These are phyloP conservation scores for Parnassius mnemosyne DNA, from an alignment of 2,888 invertebrate species.

Conservation along the genomic window DNA sequence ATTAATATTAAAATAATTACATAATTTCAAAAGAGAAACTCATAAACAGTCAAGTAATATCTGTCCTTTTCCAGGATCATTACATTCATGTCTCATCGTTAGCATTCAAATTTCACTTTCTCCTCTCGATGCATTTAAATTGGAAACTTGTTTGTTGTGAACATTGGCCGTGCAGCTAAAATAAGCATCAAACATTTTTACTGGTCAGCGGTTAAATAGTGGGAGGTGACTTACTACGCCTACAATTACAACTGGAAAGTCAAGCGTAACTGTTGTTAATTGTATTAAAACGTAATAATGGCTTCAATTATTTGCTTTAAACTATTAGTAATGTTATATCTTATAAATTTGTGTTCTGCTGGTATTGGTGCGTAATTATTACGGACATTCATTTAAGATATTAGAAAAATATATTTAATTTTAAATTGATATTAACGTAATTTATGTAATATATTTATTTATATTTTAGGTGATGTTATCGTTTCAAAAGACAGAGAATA, in stretches of 20 bases:
- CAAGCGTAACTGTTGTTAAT: slow-evolving; percentile 42
- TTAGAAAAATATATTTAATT: slow-evolving; percentile 14
- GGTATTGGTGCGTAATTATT: slow-evolving; percentile 40
- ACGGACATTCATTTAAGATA: neutral
- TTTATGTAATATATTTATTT: slow-evolving; percentile 4
- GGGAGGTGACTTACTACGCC: slow-evolving; percentile 52
- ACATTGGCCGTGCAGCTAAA: slow-evolving; percentile 59
- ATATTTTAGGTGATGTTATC: slow-evolving; percentile 41
- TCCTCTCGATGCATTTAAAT: slow-evolving; percentile 68
- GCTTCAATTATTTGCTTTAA: slow-evolving; percentile 28
- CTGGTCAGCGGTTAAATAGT: slow-evolving; percentile 67
- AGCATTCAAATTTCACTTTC: slow-evolving; percentile 66
- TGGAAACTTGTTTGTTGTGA: slow-evolving; percentile 71
- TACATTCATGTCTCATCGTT: slow-evolving; percentile 51
- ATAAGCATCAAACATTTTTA: slow-evolving; percentile 59
- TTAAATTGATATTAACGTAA: neutral
- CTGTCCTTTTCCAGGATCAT: slow-evolving; percentile 18
- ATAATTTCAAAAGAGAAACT: neutral
- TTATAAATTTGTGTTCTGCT: slow-evolving; percentile 30
- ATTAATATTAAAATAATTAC: neutral
- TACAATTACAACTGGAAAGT: slow-evolving; percentile 61
- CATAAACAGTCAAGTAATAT: neutral
- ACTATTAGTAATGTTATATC: slow-evolving; percentile 38
- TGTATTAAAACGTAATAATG: slow-evolving; percentile 29
- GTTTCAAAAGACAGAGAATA: slow-evolving; percentile 50